phyloP scores from a whole-genome alignment of 2,113 vertebrate species.

The Nestor notabilis region DNA sequence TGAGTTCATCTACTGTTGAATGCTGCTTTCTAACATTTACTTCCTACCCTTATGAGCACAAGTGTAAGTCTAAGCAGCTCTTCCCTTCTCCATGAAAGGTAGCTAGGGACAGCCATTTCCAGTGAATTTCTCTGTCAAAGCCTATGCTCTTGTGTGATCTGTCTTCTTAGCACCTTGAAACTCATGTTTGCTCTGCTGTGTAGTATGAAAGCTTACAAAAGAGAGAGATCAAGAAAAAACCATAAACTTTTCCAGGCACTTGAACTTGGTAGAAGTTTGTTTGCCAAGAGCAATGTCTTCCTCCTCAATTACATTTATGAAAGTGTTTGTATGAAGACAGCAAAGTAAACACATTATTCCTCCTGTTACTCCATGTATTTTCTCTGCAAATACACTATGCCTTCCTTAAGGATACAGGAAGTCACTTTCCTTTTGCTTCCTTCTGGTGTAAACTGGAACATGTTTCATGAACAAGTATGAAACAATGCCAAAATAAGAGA shows the following conservation, averaged over 20 bases:
- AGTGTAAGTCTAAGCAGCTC: not conserved
- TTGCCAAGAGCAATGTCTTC: not conserved
- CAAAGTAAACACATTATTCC: not conserved
- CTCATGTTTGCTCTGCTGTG: not conserved
- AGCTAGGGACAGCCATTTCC: not conserved
- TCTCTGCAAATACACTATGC: constrained; percentile 9
- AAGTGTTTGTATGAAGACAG: not conserved
- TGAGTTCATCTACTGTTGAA: not conserved
- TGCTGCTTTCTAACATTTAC: not conserved
- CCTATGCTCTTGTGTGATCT: not conserved
- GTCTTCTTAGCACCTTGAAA: not conserved
- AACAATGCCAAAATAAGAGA: not conserved
- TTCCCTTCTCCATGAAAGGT: not conserved
- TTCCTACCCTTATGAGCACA: not conserved
- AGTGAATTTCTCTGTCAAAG: not conserved
- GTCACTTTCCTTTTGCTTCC: not conserved
- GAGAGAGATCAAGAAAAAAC: not conserved
- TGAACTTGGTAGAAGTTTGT: not conserved
- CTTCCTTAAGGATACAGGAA: not conserved
- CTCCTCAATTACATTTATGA: not conserved
- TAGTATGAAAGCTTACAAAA: not conserved
- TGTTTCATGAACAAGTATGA: not conserved
- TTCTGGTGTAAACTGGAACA: constrained; percentile 4
- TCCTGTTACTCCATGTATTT: not conserved
- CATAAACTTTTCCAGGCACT: not conserved